Percentiles rank a stretch among this genome's conserved stretches.
phyloP scores from a whole-genome alignment of 2,888 invertebrate species.

The Peribatodes rhomboidaria region DNA sequence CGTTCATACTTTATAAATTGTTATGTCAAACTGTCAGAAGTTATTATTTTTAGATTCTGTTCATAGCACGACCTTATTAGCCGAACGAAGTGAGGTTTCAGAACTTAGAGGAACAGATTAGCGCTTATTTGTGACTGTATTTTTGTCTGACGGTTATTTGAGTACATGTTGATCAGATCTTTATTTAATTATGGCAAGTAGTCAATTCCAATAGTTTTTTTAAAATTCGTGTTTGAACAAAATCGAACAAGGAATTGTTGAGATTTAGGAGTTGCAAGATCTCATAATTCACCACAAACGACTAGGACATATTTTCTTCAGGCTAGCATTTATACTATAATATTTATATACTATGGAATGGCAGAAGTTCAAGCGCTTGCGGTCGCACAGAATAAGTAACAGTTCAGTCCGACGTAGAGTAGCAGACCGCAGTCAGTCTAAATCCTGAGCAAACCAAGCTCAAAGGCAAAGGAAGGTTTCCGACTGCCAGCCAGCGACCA shows the following conservation, averaged over 20 bases:
- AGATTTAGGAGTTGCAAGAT: too few relatives aligned
- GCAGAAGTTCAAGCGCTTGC: not conserved
- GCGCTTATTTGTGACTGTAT: too few relatives aligned
- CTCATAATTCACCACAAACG: too few relatives aligned
- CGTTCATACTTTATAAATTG: constrained; percentile 56
- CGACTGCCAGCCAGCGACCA: constrained; percentile 8
- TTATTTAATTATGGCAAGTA: too few relatives aligned
- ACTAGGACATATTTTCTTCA: too few relatives aligned
- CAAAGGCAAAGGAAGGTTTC: constrained; percentile 1
- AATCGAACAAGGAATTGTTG: too few relatives aligned
- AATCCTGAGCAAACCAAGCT: constrained; percentile 14
- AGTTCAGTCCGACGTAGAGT: not conserved
- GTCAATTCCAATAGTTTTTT: too few relatives aligned
- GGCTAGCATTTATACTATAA: not conserved
- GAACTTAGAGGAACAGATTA: not conserved
- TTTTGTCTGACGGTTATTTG: too few relatives aligned
- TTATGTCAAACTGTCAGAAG: constrained; percentile 59
- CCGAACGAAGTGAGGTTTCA: not conserved
- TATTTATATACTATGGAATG: not conserved
- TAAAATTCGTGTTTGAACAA: too few relatives aligned
- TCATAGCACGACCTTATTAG: not conserved
- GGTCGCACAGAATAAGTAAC: constrained; percentile 13
- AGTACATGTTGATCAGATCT: too few relatives aligned
- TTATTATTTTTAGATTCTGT: constrained; percentile 45
- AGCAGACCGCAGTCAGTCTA: constrained; percentile 17